These are phyloP conservation scores for Pseudochaenichthys georgianus DNA, from an alignment of 2,797 vertebrate species.

Conservation along the genomic window DNA sequence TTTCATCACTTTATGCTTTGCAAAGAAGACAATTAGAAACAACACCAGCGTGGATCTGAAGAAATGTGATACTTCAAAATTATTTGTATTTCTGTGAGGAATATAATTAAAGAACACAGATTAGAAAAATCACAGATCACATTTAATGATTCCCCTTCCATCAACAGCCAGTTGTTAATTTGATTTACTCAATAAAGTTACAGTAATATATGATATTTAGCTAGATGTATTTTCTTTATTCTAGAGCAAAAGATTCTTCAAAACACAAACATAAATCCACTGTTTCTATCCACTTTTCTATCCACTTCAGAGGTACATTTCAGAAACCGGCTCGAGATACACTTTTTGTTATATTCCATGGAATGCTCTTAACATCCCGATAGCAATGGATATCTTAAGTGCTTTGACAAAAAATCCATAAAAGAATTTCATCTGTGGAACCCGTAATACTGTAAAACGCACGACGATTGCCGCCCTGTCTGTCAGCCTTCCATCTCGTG, in stretches of 20 bases:
- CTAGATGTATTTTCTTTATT: background rate
- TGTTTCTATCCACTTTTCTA: conserved; percentile 1
- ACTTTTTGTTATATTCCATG: too few species aligned
- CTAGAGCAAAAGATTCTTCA: background rate
- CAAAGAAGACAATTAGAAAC: background rate
- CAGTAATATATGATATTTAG: background rate
- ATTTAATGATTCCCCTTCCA: background rate
- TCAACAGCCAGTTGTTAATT: too few species aligned
- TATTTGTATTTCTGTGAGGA: background rate
- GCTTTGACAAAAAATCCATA: too few species aligned
- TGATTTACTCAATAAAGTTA: background rate
- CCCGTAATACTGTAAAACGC: too few species aligned
- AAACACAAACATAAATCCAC: background rate
- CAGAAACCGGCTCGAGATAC: too few species aligned
- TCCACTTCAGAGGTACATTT: too few species aligned
- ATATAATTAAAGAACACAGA: too few species aligned
- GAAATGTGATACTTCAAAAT: background rate
- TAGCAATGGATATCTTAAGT: too few species aligned
- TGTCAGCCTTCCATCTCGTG: too few species aligned
- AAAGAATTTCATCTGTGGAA: too few species aligned
- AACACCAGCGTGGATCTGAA: background rate
- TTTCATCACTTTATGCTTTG: background rate
- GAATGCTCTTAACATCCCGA: too few species aligned
- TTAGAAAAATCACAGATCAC: background rate
- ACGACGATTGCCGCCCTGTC: too few species aligned